Percentiles rank a stretch among this genome's conserved stretches.
phyloP scores from a whole-genome alignment of 2,113 vertebrate genomes.

The Hippolais icterina region DNA sequence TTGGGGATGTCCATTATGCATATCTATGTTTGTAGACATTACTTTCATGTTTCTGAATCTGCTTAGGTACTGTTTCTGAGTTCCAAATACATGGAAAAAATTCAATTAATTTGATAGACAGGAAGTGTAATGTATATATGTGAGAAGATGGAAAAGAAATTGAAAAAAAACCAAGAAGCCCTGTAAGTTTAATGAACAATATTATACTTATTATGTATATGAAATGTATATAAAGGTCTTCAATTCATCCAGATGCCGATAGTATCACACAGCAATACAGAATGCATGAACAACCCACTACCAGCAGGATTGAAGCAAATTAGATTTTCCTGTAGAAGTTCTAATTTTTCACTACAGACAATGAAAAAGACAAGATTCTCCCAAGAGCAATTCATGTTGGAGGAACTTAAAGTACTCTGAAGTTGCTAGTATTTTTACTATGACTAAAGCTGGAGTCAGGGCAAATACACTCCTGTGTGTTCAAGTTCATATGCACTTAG shows the following conservation, averaged over 20 bases:
- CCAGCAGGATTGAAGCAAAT: not conserved
- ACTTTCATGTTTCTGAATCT: not conserved
- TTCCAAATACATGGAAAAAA: not conserved
- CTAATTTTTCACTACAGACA: not conserved
- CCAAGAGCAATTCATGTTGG: not conserved
- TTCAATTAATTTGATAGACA: not conserved
- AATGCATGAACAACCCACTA: not conserved
- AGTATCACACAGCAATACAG: not conserved
- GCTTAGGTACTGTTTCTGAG: not conserved
- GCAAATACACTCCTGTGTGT: not conserved
- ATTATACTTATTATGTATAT: not conserved
- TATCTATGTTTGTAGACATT: not conserved
- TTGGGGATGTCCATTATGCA: not conserved
- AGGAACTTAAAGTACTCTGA: not conserved
- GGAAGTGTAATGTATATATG: not conserved
- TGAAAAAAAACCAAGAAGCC: not conserved
- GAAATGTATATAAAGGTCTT: not conserved
- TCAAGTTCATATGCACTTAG: not conserved
- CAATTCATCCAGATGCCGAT: not conserved
- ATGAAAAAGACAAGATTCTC: not conserved
- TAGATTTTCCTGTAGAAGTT: not conserved
- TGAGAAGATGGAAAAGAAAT: not conserved
- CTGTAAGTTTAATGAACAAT: not conserved
- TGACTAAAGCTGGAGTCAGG: not conserved
- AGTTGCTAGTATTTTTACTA: not conserved